Evolutionary conservation across 2,797 vertebrate species (phyloP).

Genomic region (Aulostomus chinensis): DNA sequence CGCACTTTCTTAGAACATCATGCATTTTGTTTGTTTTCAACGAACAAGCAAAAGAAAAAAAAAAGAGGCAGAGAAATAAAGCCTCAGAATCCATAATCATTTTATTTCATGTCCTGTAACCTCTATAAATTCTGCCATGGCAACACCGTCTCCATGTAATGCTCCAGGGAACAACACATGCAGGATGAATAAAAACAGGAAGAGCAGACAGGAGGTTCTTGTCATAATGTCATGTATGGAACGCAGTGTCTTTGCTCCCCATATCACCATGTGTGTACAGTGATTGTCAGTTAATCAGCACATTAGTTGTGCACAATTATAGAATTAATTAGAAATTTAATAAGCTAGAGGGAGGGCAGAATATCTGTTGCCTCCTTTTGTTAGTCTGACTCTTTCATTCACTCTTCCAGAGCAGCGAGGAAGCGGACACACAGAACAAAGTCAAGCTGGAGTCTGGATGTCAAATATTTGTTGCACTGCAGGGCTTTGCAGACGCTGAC

Average conservation of each 20-base stretch:
- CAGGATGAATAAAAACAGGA: constrained; percentile 7
- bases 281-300: constrained; percentile 45
- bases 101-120: constrained; percentile 47
- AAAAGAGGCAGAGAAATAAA: constrained; percentile 5
- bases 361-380: constrained; percentile 25
- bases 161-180: neutral
- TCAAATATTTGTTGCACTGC: too few species aligned
- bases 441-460: too few species aligned
- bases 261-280: constrained; percentile 14
- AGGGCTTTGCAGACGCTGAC: too few species aligned
- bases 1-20: constrained; percentile 10
- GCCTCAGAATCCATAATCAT: constrained; percentile 41
- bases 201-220: constrained; percentile 10
- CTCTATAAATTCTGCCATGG: constrained; percentile 37
- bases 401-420: neutral
- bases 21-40: constrained; percentile 36
- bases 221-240: constrained; percentile 15
- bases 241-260: constrained; percentile 14
- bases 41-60: constrained; percentile 16
- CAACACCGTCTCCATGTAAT: constrained; percentile 40
- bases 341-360: constrained; percentile 35
- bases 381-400: constrained; percentile 30
- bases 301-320: constrained; percentile 32
- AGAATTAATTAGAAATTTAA: constrained; percentile 63
- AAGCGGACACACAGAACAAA: too few species aligned